These are phyloP conservation scores for Pygathrix nemaeus DNA, from an alignment of 2,113 vertebrate species.

Conservation along the genomic window DNA sequence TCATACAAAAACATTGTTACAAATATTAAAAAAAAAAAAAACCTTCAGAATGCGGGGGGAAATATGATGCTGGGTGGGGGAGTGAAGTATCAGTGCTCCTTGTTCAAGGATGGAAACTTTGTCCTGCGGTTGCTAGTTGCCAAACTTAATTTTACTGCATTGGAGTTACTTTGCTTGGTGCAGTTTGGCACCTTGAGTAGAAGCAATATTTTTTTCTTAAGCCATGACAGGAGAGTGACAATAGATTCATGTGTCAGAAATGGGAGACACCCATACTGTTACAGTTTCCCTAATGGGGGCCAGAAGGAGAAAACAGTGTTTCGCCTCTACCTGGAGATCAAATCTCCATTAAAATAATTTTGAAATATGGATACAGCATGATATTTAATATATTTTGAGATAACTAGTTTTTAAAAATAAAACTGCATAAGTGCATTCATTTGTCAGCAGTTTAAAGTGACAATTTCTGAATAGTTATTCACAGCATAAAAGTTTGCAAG, in stretches of 20 bases:
- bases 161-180: constrained; percentile 6
- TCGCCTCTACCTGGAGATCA: background rate
- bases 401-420: background rate
- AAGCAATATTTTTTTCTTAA: background rate
- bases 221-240: background rate
- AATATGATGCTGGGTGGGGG: background rate
- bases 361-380: background rate
- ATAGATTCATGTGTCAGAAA: background rate
- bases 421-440: background rate
- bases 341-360: background rate
- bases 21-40: background rate
- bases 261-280: background rate
- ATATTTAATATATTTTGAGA: background rate
- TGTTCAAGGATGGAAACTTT: background rate
- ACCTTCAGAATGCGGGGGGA: background rate
- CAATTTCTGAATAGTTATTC: background rate
- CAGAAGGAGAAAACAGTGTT: background rate
- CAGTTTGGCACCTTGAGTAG: background rate
- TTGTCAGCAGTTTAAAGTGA: constrained; percentile 41
- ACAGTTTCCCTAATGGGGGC: background rate
- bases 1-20: background rate
- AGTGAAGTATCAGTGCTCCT: background rate
- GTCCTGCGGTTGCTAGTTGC: background rate
- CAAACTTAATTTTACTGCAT: background rate
- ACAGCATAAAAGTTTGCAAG: background rate